Evolutionary conservation across 2,113 vertebrate genomes (phyloP), one percentile per base, ranked within the genome.

Genomic region (Larimichthys polyactis): DNA sequence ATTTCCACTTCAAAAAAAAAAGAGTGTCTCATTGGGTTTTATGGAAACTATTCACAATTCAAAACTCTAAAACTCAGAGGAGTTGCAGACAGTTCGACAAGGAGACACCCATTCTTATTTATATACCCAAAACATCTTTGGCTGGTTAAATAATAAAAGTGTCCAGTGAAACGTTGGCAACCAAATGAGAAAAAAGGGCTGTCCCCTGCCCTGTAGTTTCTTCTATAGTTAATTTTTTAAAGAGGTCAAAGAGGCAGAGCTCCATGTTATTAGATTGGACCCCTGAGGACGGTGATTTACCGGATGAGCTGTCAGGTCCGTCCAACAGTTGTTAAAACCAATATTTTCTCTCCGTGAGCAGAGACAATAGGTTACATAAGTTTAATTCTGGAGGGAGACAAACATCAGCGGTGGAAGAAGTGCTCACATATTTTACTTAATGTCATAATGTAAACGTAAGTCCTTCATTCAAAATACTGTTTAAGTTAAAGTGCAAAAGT

Each of bases 41-140:
- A 46, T 20, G 59, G 12, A 32, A 57, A 79, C 32, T 14, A 48
- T 20, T 11, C 22, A 24, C 32, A 57, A 24, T 64, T 71, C 29
- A 40, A 48, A 79, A 65, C 51, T 48, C 14, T n/a, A 40, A 48
- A 79, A 65, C 51, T 57, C 14, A 57, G 67, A n/a, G 22, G 36
- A 20, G 27, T 55, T 36, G 29, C n/a, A 48, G 43, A 27, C 60
- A 46, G 40, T 14, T 22, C n/a, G 17, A 64, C 43, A 48, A 16
- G 15, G 5, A 66, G 24, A 43, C 59, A 12, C 7, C 11, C 15
- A 16, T 19, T 44, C 27, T 17, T 44, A 54, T 75, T 75, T 44
- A 66, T 44, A 22, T 17, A 55, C 3, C 3, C 12, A 67, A 46
- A 67, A 48, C 36, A 43, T 43, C 14, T 27, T 65, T 49, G 24